Evolutionary conservation across 92 coral and sea anemone genomes (phyloP).

Genomic region (Porites cylindrica): DNA sequence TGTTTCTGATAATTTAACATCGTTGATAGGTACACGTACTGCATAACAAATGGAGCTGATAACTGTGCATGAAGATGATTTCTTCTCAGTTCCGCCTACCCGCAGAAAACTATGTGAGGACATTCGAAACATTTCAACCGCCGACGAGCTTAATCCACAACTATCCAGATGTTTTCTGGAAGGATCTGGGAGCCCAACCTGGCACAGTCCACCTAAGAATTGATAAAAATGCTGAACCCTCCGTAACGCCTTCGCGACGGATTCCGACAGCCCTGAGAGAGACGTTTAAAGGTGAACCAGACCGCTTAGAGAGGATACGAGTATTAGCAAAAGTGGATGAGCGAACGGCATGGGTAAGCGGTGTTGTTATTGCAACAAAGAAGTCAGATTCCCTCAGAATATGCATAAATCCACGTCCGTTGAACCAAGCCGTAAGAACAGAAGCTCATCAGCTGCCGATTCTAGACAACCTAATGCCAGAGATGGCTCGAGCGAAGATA

Average conservation of each 20-base stretch:
- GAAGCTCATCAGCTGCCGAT: no score
- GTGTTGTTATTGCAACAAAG: no score
- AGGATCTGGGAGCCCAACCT: no score
- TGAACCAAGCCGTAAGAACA: no score
- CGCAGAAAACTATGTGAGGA: background rate
- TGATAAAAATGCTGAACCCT: slow-evolving; percentile 49
- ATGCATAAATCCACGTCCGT: no score
- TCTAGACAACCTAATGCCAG: no score
- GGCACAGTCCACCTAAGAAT: slow-evolving; percentile 55
- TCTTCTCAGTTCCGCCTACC: slow-evolving; percentile 29
- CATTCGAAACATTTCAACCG: no score
- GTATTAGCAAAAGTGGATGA: slow-evolving; percentile 64
- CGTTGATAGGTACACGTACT: slow-evolving; percentile 68
- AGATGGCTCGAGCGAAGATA: slow-evolving; percentile 43
- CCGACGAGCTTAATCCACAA: no score
- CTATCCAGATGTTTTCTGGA: no score
- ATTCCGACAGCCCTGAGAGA: slow-evolving; percentile 59
- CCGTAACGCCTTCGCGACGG: slow-evolving; percentile 57
- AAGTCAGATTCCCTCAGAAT: no score
- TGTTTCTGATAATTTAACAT: background rate
- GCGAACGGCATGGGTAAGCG: background rate
- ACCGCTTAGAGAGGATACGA: slow-evolving; percentile 43
- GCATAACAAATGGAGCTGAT: slow-evolving; percentile 65
- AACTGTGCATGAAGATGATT: slow-evolving; percentile 13
- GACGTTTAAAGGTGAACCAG: slow-evolving; percentile 15